Conservation (phyloP, 1,140 invertebrate genomes). For the Nasonia vitripennis region DNA sequence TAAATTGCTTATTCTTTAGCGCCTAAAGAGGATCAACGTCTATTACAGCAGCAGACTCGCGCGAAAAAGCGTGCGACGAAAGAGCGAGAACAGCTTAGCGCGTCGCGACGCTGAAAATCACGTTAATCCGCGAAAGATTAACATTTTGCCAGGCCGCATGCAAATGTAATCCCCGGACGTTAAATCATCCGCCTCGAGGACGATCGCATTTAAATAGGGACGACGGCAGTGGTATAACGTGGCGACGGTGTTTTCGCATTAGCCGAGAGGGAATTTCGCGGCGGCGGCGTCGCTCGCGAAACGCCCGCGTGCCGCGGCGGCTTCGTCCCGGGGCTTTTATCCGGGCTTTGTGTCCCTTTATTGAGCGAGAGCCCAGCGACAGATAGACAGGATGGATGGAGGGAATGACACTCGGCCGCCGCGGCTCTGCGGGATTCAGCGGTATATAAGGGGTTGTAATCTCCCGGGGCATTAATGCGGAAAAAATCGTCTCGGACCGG, state of each 20-base stretch:
- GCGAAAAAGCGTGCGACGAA: background rate
- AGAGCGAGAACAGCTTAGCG: constrained; percentile 1
- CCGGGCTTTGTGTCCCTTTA: constrained; percentile 47
- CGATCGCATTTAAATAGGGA: constrained; percentile 40
- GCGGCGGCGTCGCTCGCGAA: constrained; percentile 31
- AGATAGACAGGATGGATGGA: background rate
- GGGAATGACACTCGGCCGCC: background rate
- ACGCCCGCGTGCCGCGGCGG: background rate
- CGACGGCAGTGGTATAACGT: background rate
- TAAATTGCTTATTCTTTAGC: constrained; percentile 29
- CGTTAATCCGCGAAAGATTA: constrained; percentile 48
- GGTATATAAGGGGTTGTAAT: background rate
- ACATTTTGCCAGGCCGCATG: constrained; percentile 35
- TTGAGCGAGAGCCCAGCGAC: constrained; percentile 37
- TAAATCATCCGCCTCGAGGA: constrained; percentile 40
- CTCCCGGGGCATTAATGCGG: background rate
- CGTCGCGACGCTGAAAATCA: constrained; percentile 28
- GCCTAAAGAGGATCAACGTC: constrained; percentile 20
- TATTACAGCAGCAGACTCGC: background rate
- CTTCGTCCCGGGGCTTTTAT: constrained; percentile 20
- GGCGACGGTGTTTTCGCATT: constrained; percentile 23
- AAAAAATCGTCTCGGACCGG: background rate
- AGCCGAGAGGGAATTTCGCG: background rate
- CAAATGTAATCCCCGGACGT: constrained; percentile 37
- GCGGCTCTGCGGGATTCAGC: background rate